Base-by-base conservation (phyloP, 1,140 invertebrate species). In the Bombus superbus region DNA sequence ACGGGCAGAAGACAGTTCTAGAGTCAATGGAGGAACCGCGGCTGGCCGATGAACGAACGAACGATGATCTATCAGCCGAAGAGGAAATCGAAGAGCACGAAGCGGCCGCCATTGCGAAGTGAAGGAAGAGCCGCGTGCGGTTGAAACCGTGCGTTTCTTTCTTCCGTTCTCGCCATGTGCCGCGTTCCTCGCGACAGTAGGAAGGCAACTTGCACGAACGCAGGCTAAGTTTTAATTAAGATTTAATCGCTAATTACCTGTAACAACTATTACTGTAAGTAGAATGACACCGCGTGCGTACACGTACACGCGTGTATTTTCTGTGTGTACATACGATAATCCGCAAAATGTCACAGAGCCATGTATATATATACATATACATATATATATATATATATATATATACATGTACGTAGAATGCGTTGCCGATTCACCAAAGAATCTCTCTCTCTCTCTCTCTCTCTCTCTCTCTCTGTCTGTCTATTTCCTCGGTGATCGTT, bases 211-310 rank as follows among this genome's bases (percentile, higher is more conserved):
- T 71, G 66, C 35, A 71, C 66, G 79, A 59, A 59, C 47, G 35
- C n/a, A 74, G 57, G 53, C 71, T 42, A 47, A 62, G 72, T 75
- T 40, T 69, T 68, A 53, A 59, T 78, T 77, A 66, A 57, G 40
- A 38, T 66, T 53, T 79, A 78, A 79, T 6, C 66, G 32, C 25
- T 59, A n/a, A 84, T 72, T 59, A 84, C 71, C 71, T 62, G 44
- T 84, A 79, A 57, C 4, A 35, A 84, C 66, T 79, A 84, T 47
- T 71, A 79, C 25, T 62, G 74, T 84, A 69, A 79, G 75, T 62
- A 84, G 75, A 59, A 79, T 47, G 66, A 47, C 66, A 72, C 13
- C 10, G 40, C 68, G 53, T 44, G 75, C 74, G 75, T 47, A 47
- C 75, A 44, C 73, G 62, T 68, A 15, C 25, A 57, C 64, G 64